phyloP scores from a whole-genome alignment of 2,797 vertebrate species.

The Rhynchonycteris naso region DNA sequence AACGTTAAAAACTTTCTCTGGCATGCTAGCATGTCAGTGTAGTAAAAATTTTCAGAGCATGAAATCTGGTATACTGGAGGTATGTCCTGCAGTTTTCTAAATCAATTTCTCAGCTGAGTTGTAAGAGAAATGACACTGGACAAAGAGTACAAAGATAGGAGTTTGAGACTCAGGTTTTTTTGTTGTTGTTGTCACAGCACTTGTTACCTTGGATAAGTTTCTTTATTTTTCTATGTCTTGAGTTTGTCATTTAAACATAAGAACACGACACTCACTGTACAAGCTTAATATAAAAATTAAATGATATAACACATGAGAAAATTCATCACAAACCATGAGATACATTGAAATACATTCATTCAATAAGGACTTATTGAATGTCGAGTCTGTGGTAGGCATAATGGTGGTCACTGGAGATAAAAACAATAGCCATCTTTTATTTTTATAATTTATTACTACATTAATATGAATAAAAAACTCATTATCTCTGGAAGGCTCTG shows the following conservation, averaged over 20 bases:
- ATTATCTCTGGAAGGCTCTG: background rate
- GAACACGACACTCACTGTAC: background rate
- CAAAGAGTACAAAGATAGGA: background rate
- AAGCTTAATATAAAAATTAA: background rate
- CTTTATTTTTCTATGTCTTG: background rate
- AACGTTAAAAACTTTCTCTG: conserved; percentile 49
- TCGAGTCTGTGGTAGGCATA: background rate
- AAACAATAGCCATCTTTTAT: background rate
- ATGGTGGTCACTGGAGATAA: background rate
- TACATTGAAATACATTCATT: background rate
- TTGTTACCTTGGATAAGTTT: conserved; percentile 18
- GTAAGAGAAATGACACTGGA: background rate
- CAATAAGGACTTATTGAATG: background rate
- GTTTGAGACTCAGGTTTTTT: background rate
- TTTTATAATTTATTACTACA: background rate
- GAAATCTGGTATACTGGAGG: conserved; percentile 8
- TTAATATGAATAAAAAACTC: conserved; percentile 32
- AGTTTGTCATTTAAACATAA: background rate
- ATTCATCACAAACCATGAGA: background rate
- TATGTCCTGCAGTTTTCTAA: background rate
- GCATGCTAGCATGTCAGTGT: background rate
- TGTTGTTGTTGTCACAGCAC: background rate
- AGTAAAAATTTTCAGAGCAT: conserved; percentile 51
- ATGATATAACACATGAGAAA: background rate
- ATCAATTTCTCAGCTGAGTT: background rate